phyloP scores from a whole-genome alignment of 2,888 invertebrate species.

The Eupithecia vulgata region DNA sequence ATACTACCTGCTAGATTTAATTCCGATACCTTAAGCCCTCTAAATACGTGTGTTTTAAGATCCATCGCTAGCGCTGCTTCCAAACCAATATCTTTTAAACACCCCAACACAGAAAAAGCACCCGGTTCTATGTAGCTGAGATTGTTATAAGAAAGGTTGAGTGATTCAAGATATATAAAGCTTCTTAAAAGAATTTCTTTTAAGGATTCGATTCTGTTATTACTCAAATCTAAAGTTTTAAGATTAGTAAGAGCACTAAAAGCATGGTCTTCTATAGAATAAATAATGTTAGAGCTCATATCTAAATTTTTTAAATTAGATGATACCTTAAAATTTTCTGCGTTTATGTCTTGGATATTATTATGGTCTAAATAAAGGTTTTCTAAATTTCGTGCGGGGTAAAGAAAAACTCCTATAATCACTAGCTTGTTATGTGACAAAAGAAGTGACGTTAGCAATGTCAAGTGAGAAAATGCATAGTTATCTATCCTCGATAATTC shows the following conservation, averaged over 20 bases:
- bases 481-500: slow-evolving; percentile 18
- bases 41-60: slow-evolving; percentile 15
- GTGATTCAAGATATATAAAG: slow-evolving; percentile 1
- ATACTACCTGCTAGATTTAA: slow-evolving; percentile 25
- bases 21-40: not conserved
- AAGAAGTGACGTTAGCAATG: not conserved
- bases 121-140: slow-evolving; percentile 23
- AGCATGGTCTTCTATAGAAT: slow-evolving; percentile 14
- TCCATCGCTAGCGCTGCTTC: slow-evolving; percentile 13
- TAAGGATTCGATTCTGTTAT: slow-evolving; percentile 17
- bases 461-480: slow-evolving; percentile 23
- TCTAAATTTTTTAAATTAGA: slow-evolving; percentile 11
- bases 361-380: slow-evolving; percentile 21
- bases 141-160: slow-evolving; percentile 22
- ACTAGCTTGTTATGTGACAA: slow-evolving; percentile 26
- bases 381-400: slow-evolving; percentile 13
- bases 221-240: slow-evolving; percentile 12
- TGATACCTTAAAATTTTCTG: slow-evolving; percentile 14
- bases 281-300: slow-evolving; percentile 21
- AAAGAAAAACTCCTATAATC: slow-evolving; percentile 4
- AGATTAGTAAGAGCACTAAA: slow-evolving; percentile 19
- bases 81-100: slow-evolving; percentile 9
- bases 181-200: slow-evolving; percentile 20
- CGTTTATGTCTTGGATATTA: slow-evolving; percentile 10
- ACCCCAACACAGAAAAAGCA: slow-evolving; percentile 13